phyloP scores from a whole-genome alignment of 2,113 vertebrate genomes.

The Triplophysa rosa region DNA sequence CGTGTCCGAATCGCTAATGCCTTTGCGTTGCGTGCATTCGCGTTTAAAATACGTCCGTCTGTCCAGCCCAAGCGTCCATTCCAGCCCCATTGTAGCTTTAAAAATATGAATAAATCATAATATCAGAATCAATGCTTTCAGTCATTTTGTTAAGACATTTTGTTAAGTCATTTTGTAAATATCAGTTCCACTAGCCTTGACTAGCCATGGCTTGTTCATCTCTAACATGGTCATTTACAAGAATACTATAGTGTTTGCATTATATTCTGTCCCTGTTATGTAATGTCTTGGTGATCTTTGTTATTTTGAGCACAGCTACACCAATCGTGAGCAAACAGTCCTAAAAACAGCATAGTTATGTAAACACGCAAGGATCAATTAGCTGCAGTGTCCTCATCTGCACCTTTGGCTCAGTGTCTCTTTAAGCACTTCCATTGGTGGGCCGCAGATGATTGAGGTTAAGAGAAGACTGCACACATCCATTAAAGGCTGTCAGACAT shows the following conservation, averaged over 20 bases:
- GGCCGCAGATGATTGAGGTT: background rate
- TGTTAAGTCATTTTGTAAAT: too few relatives aligned
- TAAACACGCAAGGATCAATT: constrained; percentile 1
- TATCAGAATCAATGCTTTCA: too few relatives aligned
- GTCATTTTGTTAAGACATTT: too few relatives aligned
- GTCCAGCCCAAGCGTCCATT: too few relatives aligned
- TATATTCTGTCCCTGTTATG: constrained; percentile 60
- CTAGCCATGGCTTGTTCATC: background rate
- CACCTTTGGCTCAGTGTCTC: background rate
- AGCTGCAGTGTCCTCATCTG: constrained; percentile 16
- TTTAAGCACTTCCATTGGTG: background rate
- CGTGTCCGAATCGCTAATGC: too few relatives aligned
- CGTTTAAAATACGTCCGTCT: too few relatives aligned
- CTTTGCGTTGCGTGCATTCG: too few relatives aligned
- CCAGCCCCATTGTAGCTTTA: too few relatives aligned
- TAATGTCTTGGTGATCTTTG: constrained; percentile 63
- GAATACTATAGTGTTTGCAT: constrained; percentile 63
- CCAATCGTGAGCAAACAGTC: constrained; percentile 49
- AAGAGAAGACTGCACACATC: background rate
- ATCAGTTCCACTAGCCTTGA: background rate
- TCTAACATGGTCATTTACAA: constrained; percentile 61
- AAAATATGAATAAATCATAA: too few relatives aligned
- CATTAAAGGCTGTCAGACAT: background rate
- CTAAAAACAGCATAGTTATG: background rate
- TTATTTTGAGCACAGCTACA: constrained; percentile 48